phyloP scores from a whole-genome alignment of 2,797 vertebrate species.

The Delichon dasypus region DNA sequence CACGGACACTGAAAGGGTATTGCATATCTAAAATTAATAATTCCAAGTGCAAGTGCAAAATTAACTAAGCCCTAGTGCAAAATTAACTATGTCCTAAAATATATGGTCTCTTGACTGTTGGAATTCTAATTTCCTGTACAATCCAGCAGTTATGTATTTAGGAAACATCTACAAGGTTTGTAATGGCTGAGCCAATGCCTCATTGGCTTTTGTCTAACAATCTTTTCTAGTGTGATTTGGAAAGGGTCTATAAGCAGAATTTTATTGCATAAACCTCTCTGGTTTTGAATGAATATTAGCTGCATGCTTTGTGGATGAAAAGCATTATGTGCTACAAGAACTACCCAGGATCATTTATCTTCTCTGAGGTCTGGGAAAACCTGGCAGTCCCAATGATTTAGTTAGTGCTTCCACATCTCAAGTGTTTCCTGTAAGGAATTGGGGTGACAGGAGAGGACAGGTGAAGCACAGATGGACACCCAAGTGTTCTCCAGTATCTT shows the following conservation, averaged over 20 bases:
- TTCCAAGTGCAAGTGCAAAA: background rate
- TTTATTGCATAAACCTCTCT: constrained; percentile 31
- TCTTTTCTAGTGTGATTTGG: constrained; percentile 2
- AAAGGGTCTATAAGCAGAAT: constrained; percentile 6
- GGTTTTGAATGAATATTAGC: constrained; percentile 13
- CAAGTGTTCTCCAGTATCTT: background rate
- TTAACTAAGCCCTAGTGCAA: background rate
- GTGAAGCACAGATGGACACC: background rate
- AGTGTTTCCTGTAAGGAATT: background rate
- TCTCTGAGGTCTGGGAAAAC: background rate
- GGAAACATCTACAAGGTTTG: background rate
- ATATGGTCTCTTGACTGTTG: background rate
- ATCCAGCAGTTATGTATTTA: background rate
- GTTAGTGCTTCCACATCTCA: background rate
- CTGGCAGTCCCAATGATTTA: background rate
- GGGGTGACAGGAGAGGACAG: background rate
- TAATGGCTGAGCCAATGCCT: constrained; percentile 29
- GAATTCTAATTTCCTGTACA: background rate
- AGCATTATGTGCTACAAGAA: constrained; percentile 4
- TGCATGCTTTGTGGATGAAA: background rate
- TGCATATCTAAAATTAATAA: background rate
- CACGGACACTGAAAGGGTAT: background rate
- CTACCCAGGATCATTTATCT: constrained; percentile 31
- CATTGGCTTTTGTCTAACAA: constrained; percentile 20
- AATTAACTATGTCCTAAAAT: background rate